phyloP scores from a whole-genome alignment of 2,888 invertebrate species.

The Ametastegia equiseti region DNA sequence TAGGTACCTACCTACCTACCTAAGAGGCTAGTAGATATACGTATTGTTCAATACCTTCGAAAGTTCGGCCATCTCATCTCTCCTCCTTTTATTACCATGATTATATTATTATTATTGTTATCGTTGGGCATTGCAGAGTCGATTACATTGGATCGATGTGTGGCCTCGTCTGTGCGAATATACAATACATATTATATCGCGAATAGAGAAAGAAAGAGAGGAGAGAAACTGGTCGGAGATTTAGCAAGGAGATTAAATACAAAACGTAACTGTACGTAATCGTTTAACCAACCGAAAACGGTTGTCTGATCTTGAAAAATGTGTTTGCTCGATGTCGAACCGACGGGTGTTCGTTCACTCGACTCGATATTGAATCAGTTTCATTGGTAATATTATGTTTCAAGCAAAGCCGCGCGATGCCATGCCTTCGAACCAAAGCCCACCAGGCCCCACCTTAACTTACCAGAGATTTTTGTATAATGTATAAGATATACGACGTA shows the following conservation, averaged over 20 bases:
- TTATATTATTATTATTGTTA: neutral
- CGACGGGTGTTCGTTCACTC: conserved; percentile 43
- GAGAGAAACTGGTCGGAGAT: neutral
- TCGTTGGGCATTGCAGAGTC: no score
- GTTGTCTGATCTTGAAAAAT: conserved; percentile 27
- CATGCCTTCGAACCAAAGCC: neutral
- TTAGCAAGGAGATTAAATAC: conserved; percentile 11
- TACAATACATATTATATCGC: no score
- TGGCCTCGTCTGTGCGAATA: no score
- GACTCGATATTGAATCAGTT: conserved; percentile 32
- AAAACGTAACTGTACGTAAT: conserved; percentile 11
- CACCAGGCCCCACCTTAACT: neutral
- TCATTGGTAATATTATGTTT: conserved; percentile 46
- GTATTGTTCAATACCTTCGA: conserved; percentile 22
- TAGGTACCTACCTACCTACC: neutral
- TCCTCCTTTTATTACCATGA: neutral
- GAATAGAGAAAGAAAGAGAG: neutral
- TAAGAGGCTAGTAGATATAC: conserved; percentile 42
- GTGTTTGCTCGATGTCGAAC: conserved; percentile 36
- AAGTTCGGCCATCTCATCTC: conserved; percentile 3
- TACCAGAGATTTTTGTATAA: neutral
- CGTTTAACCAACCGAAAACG: conserved; percentile 34
- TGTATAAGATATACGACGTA: neutral
- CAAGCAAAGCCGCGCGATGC: conserved; percentile 12
- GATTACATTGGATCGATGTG: no score